Conservation (phyloP, 2,113 vertebrate species). For the Chamaea fasciata region DNA sequence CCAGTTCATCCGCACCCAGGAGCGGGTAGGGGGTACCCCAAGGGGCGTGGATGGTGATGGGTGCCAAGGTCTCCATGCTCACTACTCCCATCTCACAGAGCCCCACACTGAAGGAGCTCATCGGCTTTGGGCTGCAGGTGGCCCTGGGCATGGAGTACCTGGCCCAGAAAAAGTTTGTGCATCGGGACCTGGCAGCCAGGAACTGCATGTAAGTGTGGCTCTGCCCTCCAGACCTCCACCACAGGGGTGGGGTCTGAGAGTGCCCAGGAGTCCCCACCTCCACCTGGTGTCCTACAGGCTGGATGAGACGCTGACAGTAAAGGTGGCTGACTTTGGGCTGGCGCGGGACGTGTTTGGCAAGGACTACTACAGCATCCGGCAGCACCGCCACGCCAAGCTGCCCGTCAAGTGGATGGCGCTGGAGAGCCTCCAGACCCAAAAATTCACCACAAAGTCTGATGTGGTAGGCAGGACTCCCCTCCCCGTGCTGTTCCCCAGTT, state of each 20-base stretch:
- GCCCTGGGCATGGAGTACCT: conserved; percentile 95
- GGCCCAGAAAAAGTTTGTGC: conserved; percentile 93
- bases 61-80: neutral
- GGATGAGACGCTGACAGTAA: conserved; percentile 89
- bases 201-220: conserved; percentile 92
- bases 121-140: conserved; percentile 93
- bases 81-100: conserved; percentile 68
- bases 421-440: conserved; percentile 94
- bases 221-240: accelerated
- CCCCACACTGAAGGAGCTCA: conserved; percentile 92
- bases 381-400: conserved; percentile 83
- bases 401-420: conserved; percentile 98
- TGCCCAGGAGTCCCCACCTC: neutral
- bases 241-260: neutral
- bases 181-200: conserved; percentile 92
- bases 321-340: conserved; percentile 97
- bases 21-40: conserved; percentile 71
- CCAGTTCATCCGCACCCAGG: conserved; percentile 88
- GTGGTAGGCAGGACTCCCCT: conserved; percentile 74
- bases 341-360: conserved; percentile 91
- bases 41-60: accelerated
- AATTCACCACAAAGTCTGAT: conserved; percentile 94
- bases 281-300: conserved; percentile 70
- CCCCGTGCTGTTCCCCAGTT: accelerated
- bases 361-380: conserved; percentile 91